Base-by-base conservation (phyloP, 2,888 invertebrate species). In the Allophyes oxyacanthae region DNA sequence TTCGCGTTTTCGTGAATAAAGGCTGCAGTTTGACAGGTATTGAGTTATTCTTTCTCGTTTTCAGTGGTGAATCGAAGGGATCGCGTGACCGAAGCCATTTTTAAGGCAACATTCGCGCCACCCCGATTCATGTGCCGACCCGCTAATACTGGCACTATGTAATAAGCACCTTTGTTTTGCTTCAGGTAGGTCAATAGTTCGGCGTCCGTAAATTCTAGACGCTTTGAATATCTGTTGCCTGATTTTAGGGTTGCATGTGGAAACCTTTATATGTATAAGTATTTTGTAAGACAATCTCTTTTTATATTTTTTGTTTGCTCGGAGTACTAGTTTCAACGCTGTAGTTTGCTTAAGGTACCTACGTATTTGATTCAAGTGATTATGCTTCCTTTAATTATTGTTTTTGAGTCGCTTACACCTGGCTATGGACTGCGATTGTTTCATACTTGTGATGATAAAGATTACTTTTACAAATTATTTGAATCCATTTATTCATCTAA, bases 31-130 rank as follows among this genome's bases (percentile, higher is more conserved):
- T 51, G 48, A 48, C 44, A 50, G 40, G 52, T 66, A 75, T 69
- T 57, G 61, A 51, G 25, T 58, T 50, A 54, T 66, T 54, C 48
- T 64, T 64, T 53, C 15, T 25, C 51, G 78, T 77, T 83, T 84
- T 81, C 64, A 78, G 79, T 77, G 78, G 75, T 76, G 76, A 77
- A 81, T 83, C 78, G 75, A 78, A 81, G 74, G 60, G 79, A 79
- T 91, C 84, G 91, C 91, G 89, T 91, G 90, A 82, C 86, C 77
- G 51, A 86, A 88, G 82, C 84, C 84, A 83, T 90, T 90, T 81
- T 28, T 25, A 25, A 28, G 7, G 7, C 28, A 28, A 28, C 28
- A 82, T 84, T 85, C 81, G 79, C 84, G 79, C 81, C 81, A 77
- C 67, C 60, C 58, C 59, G 71, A 73, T 81, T 79, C 76, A 75